Evolutionary conservation across 2,113 vertebrate species (phyloP), one percentile per base, ranked within the genome.

Genomic region (Xyrauchen texanus): DNA sequence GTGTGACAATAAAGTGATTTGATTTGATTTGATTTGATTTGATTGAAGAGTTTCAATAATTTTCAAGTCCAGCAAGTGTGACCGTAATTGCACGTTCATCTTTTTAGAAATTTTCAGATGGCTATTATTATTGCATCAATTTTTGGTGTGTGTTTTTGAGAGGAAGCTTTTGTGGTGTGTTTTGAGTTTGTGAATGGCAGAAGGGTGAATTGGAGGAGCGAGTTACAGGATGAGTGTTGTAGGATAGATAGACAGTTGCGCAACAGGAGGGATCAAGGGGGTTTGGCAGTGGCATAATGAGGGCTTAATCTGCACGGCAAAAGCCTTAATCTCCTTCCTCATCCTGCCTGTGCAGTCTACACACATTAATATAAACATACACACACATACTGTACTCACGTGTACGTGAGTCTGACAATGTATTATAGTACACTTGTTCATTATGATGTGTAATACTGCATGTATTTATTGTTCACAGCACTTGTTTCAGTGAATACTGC

Each of bases 211-310:
- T 34, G 21, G 21, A 34, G 21, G 21, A 34, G 21, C 21, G 1
- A 49, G 78, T 57, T 53, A 34, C 34, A 52, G 47, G 65, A 21
- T 44, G 52, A 34, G 21, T 34, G 21, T 34, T 34, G 21, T 34
- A 34, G 3, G 21, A 67, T 45, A 66, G 45, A 71, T 75, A 74
- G 65, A 64, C 53, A 10, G 55, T 82, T 83, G 52, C 9, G 53
- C 53, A 85, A 83, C 49, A 68, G 7, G n/a, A 74, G 34, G 34
- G 55, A 85, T 80, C 49, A 73, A 47, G 21, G 61, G 13, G 62
- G 62, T 74, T 63, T 76, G 57, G 74, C 49, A 44, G 47, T 78
- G 69, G 4, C 68, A 57, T 81, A 77, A 78, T 77, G 62, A 71
- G 42, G 55, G 69, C 77, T 79, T 79, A 79, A 79, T 76, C 76